phyloP scores from a whole-genome alignment of 2,888 invertebrate species.

The Rhimphoctona megacephalus region DNA sequence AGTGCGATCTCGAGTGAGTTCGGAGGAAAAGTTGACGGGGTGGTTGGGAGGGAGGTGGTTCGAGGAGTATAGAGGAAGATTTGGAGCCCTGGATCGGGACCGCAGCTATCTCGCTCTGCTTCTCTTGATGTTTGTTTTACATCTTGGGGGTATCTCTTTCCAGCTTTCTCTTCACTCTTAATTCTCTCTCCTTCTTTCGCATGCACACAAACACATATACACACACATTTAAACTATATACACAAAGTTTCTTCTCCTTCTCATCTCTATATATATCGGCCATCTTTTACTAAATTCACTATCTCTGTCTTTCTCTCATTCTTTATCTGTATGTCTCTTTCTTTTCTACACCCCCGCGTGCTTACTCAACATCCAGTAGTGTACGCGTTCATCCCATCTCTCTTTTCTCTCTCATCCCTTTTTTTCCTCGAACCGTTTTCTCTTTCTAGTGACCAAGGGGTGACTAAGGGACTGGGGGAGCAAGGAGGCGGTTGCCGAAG shows the following conservation, averaged over 20 bases:
- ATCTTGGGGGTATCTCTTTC: conserved; percentile 66
- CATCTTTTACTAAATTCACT: conserved; percentile 59
- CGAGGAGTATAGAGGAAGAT: conserved; percentile 69
- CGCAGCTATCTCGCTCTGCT: conserved; percentile 70
- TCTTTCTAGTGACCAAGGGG: conserved; percentile 36
- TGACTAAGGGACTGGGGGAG: conserved; percentile 11
- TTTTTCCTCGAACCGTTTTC: conserved; percentile 68
- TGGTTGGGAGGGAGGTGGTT: conserved; percentile 38
- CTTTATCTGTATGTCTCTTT: not conserved
- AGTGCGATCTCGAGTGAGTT: conserved; percentile 50
- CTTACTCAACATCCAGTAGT: conserved; percentile 65
- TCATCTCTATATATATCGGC: conserved; percentile 63
- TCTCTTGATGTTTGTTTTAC: conserved; percentile 72
- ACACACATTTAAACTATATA: conserved; percentile 50
- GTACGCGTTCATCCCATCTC: conserved; percentile 67
- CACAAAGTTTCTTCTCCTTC: conserved; percentile 40
- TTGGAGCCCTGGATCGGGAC: conserved; percentile 76
- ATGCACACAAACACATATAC: conserved; percentile 43
- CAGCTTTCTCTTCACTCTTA: conserved; percentile 66
- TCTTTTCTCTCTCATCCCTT: conserved; percentile 73
- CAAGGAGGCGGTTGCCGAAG: conserved; percentile 2
- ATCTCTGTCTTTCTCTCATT: conserved; percentile 71
- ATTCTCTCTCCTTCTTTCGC: conserved; percentile 55
- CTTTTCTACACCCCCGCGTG: conserved; percentile 64
- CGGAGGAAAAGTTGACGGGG: conserved; percentile 38